These are phyloP conservation scores for Morpho achilles DNA, from an alignment of 2,888 invertebrate species.

Conservation along the genomic window DNA sequence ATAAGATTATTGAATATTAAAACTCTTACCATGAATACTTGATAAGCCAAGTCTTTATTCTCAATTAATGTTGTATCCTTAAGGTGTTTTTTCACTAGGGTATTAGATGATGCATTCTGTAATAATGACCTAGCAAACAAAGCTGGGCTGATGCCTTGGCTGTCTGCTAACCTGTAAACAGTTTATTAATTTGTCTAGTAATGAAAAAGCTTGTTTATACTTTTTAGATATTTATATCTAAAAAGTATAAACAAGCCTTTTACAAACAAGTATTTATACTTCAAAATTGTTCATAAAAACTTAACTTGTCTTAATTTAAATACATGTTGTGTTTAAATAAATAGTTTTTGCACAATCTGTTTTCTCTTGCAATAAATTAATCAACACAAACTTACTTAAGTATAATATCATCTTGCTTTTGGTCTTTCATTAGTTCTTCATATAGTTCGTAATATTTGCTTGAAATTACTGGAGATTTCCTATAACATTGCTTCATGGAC, in stretches of 20 bases:
- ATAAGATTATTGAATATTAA: background rate
- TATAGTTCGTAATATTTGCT: constrained; percentile 77
- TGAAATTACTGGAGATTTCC: constrained; percentile 78
- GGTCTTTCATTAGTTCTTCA: constrained; percentile 66
- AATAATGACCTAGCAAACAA: constrained; percentile 67
- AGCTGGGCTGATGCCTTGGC: constrained; percentile 65
- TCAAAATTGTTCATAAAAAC: too few relatives aligned
- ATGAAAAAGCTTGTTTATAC: too few relatives aligned
- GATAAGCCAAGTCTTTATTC: constrained; percentile 84
- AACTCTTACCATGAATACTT: constrained; percentile 84
- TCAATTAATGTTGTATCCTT: constrained; percentile 86
- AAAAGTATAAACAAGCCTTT: too few relatives aligned
- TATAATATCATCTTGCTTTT: constrained; percentile 79
- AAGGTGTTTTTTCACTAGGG: constrained; percentile 75
- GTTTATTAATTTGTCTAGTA: background rate
- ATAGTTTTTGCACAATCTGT: too few relatives aligned
- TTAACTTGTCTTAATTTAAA: too few relatives aligned
- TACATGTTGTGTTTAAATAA: too few relatives aligned
- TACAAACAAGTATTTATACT: too few relatives aligned
- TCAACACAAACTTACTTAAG: constrained; percentile 67
- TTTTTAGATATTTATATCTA: too few relatives aligned
- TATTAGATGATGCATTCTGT: constrained; percentile 65
- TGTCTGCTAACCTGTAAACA: constrained; percentile 57
- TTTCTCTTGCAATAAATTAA: background rate
- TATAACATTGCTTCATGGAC: constrained; percentile 81